These are phyloP conservation scores for Piscicola geometra DNA, from an alignment of 2,888 invertebrate species.

Conservation along the genomic window DNA sequence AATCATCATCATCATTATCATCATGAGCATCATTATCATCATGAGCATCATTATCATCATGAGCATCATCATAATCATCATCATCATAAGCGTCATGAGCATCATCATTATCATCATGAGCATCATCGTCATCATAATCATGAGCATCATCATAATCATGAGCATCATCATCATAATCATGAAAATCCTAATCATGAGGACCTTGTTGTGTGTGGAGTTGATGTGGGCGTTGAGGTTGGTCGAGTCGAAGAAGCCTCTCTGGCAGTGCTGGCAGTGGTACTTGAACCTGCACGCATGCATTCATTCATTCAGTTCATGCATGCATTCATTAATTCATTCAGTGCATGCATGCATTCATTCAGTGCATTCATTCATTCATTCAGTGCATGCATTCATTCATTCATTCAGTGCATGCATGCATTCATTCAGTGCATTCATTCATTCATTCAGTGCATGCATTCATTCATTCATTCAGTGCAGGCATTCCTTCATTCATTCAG, in stretches of 20 bases:
- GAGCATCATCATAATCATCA: not conserved
- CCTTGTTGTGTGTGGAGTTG: conserved; percentile 42
- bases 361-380: too few relatives aligned
- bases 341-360: too few relatives aligned
- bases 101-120: conserved; percentile 1
- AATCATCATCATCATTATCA: conserved; percentile 3
- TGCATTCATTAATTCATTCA: too few relatives aligned
- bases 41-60: not conserved
- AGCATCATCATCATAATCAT: not conserved
- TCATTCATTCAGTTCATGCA: too few relatives aligned
- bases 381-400: too few relatives aligned
- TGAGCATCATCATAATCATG: not conserved
- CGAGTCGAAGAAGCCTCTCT: conserved; percentile 42
- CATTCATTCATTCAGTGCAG: too few relatives aligned
- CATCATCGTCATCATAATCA: too few relatives aligned
- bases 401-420: too few relatives aligned
- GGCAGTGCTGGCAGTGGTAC: conserved; percentile 39
- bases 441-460: too few relatives aligned
- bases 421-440: too few relatives aligned
- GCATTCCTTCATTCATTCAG: too few relatives aligned
- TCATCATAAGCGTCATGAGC: conserved; percentile 5
- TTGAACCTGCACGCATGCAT: conserved; percentile 36
- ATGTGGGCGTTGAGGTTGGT: conserved; percentile 40
- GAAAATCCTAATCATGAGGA: conserved; percentile 24
- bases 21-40: conserved; percentile 11